Base-by-base conservation (phyloP, 2,888 invertebrate species). In the Catocala fraxini region DNA sequence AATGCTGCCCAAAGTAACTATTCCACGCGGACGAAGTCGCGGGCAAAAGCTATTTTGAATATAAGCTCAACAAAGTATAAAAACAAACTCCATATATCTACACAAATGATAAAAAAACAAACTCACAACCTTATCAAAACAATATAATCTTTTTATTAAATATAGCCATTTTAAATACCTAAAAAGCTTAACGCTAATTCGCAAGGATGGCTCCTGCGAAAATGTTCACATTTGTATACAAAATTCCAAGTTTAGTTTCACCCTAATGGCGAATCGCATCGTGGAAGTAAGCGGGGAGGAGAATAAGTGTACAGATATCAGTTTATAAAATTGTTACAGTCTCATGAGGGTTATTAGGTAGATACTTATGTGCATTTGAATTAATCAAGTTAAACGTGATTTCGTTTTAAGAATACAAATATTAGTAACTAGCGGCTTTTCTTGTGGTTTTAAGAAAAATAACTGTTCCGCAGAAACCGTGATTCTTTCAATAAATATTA, bases 191-290 rank as follows among this genome's bases (percentile, higher is more conserved):
- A 51, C 65, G 68, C 69, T 79, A 75, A 81, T 82, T 81, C 70
- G 58, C 68, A 65, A 77, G 73, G 70, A 77, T 76, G 73, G 75
- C 70, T 68, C 56, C 69, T 59, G 63, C 54, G 68, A 70, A 71
- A 76, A 74, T 73, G 72, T 65, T 56, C 70, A 71, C 73, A 81
- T 84, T 84, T 80, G 78, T 82, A 82, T 85, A 77, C 70, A 74
- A 80, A 85, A 79, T 64, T 68, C 57, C 57, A 55, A 68, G 67
- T 73, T 78, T 70, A 68, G 65, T 59, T 59, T 66, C 52, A 45
- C 33, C 33, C 46, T 70, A 71, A 74, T 70, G 63, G 65, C 52
- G 58, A 42, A 68, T 60, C 62, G 60, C 65, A 64, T 57, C 52
- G 47, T 43, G 39, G 35, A 45, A 53, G 54, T 59, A 48, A 54